These are phyloP conservation scores for Varecia variegata DNA, from an alignment of 2,797 vertebrate genomes.

Conservation along the genomic window DNA sequence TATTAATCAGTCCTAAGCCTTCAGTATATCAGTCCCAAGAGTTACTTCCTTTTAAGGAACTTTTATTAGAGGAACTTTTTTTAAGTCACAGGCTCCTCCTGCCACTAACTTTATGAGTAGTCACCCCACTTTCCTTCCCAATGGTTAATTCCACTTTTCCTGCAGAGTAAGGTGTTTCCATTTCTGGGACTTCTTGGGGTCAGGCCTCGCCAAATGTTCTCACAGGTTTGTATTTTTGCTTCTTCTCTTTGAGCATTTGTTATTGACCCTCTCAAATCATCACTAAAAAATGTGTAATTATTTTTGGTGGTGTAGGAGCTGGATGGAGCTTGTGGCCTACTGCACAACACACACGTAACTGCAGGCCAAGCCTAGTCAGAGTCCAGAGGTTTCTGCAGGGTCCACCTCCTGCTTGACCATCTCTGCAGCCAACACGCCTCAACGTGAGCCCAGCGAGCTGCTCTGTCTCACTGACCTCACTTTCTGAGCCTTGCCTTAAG, in stretches of 20 bases:
- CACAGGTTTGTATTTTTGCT: background rate
- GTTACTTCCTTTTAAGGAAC: background rate
- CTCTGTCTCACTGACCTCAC: background rate
- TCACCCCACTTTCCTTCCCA: background rate
- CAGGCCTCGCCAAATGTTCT: background rate
- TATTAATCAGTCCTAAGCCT: background rate
- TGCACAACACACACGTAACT: background rate
- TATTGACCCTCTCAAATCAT: background rate
- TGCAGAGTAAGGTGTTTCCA: background rate
- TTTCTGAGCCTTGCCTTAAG: background rate
- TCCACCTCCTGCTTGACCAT: background rate
- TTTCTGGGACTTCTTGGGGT: background rate
- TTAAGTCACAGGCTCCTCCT: background rate
- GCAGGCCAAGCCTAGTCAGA: background rate
- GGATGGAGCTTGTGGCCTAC: background rate
- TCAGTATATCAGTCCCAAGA: background rate
- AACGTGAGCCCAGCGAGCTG: background rate
- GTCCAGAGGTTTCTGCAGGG: background rate
- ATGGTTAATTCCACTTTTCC: background rate
- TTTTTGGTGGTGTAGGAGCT: background rate
- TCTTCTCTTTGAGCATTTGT: background rate
- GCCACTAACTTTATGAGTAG: background rate
- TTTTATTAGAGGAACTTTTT: background rate
- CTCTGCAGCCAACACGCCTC: background rate
- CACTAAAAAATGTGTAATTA: background rate